These are phyloP conservation scores for Pelosia muscerda DNA, from an alignment of 2,888 invertebrate species.

Conservation along the genomic window DNA sequence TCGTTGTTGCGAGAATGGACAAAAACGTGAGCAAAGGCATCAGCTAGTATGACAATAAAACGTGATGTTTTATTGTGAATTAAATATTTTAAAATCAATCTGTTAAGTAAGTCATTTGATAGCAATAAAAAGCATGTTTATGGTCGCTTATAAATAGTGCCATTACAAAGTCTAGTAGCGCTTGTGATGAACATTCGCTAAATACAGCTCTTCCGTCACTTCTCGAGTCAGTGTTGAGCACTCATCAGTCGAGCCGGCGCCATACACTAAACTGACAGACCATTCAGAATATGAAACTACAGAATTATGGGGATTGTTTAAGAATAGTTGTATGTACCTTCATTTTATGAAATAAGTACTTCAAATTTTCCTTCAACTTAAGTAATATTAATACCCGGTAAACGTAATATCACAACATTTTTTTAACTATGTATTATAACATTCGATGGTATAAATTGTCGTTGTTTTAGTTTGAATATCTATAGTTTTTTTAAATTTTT, in stretches of 20 bases:
- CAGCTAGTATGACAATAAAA: background rate
- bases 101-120: background rate
- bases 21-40: too few species aligned
- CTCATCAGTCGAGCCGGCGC: slow-evolving; percentile 40
- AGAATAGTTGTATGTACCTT: background rate
- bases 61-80: background rate
- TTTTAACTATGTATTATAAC: too few species aligned
- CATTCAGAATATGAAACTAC: background rate
- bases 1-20: too few species aligned
- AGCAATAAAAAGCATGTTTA: background rate
- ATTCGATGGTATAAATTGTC: too few species aligned
- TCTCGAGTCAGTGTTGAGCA: slow-evolving; percentile 42
- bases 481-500: too few species aligned
- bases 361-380: background rate
- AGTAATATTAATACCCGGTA: background rate
- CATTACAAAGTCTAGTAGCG: slow-evolving; percentile 39
- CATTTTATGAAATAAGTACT: background rate
- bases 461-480: too few species aligned
- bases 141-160: slow-evolving; percentile 45
- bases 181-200: slow-evolving; percentile 65
- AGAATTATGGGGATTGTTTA: background rate
- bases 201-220: slow-evolving; percentile 61
- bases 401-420: too few species aligned
- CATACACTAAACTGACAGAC: slow-evolving; percentile 8
- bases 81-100: background rate